phyloP scores from a whole-genome alignment of 2,888 invertebrate species.

The Drosophila nigricruria region DNA sequence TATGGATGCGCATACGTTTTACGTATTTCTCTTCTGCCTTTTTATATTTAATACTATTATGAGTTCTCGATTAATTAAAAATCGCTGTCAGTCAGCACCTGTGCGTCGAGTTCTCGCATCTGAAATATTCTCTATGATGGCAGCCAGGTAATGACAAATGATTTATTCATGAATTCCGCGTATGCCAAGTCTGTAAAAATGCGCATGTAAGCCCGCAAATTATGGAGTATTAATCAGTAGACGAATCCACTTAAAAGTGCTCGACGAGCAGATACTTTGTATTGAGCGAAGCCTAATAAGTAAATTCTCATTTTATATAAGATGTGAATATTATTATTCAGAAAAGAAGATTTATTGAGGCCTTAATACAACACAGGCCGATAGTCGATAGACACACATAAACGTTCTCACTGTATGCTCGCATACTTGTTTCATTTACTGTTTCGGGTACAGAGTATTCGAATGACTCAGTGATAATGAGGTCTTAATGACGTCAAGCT shows the following conservation, averaged over 20 bases:
- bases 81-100: conserved; percentile 40
- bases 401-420: neutral
- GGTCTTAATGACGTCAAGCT: conserved; percentile 41
- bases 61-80: conserved; percentile 74
- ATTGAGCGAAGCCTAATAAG: neutral
- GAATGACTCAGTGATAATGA: conserved; percentile 36
- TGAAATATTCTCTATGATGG: conserved; percentile 35
- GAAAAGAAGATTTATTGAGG: neutral
- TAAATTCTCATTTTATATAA: too few species aligned
- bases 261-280: neutral
- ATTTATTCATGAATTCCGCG: conserved; percentile 65
- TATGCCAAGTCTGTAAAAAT: conserved; percentile 45
- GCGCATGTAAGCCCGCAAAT: conserved; percentile 43
- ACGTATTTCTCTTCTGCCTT: neutral
- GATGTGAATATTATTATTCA: neutral
- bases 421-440: neutral
- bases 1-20: neutral
- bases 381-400: neutral
- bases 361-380: neutral
- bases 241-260: neutral
- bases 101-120: conserved; percentile 16
- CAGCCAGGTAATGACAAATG: conserved; percentile 33
- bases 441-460: neutral
- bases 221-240: conserved; percentile 43
- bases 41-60: conserved; percentile 53